Conservation (phyloP, 2,888 invertebrate genomes). For the Drepanosiphum platanoidis region DNA sequence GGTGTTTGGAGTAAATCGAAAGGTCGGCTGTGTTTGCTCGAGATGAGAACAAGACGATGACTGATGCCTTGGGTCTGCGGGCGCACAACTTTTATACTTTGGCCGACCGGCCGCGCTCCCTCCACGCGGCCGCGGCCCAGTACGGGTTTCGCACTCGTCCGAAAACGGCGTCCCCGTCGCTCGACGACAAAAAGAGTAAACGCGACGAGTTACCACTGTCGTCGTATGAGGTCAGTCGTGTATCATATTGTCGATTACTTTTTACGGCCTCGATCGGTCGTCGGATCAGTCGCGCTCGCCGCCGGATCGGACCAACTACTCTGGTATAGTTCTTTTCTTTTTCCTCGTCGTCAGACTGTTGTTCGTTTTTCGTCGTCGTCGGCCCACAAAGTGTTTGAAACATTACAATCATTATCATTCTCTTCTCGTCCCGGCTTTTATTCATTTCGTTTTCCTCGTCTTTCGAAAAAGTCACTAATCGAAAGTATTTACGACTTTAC, state of each 20-base stretch:
- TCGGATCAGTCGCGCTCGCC: not conserved
- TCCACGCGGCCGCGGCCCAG: not conserved
- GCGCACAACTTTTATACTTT: slow-evolving; percentile 44
- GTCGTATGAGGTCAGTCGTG: too few relatives aligned
- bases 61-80: slow-evolving; percentile 36
- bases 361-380: too few relatives aligned
- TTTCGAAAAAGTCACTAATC: too few relatives aligned
- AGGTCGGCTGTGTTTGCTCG: not conserved
- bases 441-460: too few relatives aligned
- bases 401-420: too few relatives aligned
- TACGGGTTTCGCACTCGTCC: not conserved
- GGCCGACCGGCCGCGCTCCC: not conserved
- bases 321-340: too few relatives aligned
- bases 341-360: too few relatives aligned
- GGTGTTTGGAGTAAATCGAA: not conserved
- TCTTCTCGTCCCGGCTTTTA: too few relatives aligned
- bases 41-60: slow-evolving; percentile 23
- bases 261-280: not conserved
- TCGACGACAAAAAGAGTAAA: slow-evolving; percentile 21
- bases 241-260: too few relatives aligned
- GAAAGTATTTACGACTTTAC: too few relatives aligned
- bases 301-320: too few relatives aligned
- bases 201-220: not conserved
- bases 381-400: too few relatives aligned
- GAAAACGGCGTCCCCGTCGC: not conserved